Conservation (phyloP, 2,797 vertebrate genomes). For the Pangasius krempfi region DNA sequence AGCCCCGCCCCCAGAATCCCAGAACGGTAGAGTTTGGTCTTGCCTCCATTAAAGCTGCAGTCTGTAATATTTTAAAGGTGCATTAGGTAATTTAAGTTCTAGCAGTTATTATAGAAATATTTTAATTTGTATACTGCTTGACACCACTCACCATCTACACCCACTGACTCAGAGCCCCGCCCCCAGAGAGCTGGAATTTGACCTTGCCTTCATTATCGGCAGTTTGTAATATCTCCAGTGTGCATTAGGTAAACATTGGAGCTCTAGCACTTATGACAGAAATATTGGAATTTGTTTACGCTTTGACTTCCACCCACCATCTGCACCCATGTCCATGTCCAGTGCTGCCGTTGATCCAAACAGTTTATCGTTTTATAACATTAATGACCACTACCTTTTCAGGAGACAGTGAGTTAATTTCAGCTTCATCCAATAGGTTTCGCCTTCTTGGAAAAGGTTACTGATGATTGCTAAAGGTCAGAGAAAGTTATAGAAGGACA, state of each 20-base stretch:
- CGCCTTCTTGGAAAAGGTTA: background rate
- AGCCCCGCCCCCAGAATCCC: background rate
- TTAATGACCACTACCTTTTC: background rate
- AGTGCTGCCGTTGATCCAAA: background rate
- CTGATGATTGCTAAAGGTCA: background rate
- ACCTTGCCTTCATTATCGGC: background rate
- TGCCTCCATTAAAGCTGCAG: background rate
- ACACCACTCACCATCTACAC: background rate
- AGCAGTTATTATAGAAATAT: background rate
- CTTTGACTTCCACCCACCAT: background rate
- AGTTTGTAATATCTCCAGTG: background rate
- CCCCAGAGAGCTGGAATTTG: background rate
- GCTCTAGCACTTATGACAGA: background rate
- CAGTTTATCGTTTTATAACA: background rate
- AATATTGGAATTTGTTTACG: background rate
- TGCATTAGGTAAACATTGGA: background rate
- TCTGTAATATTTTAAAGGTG: background rate
- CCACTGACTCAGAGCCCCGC: background rate
- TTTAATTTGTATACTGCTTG: background rate
- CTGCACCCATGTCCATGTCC: background rate
- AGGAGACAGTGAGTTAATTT: background rate
- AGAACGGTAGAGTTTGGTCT: background rate
- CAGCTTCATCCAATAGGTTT: background rate
- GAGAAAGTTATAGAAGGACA: background rate
- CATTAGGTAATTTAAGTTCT: background rate